Evolutionary conservation across 2,113 vertebrate species (phyloP), one percentile per base, ranked within the genome.

Genomic region (Gymnogyps californianus): DNA sequence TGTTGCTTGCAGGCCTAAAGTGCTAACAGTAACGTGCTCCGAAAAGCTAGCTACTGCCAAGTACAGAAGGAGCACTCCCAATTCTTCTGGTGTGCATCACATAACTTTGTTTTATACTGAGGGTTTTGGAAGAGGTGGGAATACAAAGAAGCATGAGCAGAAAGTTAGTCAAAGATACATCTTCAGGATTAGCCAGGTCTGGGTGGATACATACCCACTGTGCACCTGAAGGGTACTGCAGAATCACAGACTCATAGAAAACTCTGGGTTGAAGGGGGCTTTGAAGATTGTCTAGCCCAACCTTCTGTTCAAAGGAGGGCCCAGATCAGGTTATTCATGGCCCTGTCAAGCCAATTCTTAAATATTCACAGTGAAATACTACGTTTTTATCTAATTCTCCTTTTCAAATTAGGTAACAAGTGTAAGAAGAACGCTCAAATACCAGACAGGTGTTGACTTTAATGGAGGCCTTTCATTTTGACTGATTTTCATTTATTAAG

Each of bases 121-220:
- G 2, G 2, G 5, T 87, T 83, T 55, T 24, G 16, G 17, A 83
- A 64, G 42, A 81, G 19, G 20, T 31, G 20, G 9, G 14, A 91
- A 75, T 59, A 81, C 25, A 77, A 84, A 66, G 15, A 49, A 90
- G 51, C 47, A 52, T 0, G 0, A 89, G 32, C 16, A 57, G 24
- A 38, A 72, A 83, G 19, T n/a, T 10, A 55, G n/a, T 31, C 26
- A 18, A 82, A 88, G 12, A 46, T 3, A 29, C 4, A 40, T 17
- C 20, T 57, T 42, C 3, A 47, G 25, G 19, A 89, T 54, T 29
- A 58, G 7, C 15, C n/a, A 87, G 22, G 12, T 71, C 28, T 24
- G 15, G 16, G 17, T 25, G 7, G 32, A 12, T 28, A 47, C 0
- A 0, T 7, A 51, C 8, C 20, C 47, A 28, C 10, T 0, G 0